A percentile compares a stretch with the other conserved stretches of the same genome.
Evolutionary conservation across 2,888 invertebrate species (phyloP).

Genomic region (Agonopterix heracliana): DNA sequence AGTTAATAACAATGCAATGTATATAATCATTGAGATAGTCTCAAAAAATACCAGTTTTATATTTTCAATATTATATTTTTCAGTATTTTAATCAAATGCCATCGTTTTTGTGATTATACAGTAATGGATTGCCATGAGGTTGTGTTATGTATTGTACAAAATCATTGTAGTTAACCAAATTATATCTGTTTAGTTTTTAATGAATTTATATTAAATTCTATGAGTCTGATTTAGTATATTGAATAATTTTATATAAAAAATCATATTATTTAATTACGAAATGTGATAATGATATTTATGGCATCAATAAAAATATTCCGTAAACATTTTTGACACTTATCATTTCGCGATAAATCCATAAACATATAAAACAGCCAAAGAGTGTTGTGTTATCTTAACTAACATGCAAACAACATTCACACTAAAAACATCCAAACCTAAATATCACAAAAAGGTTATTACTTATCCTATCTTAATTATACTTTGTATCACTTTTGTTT

Average conservation of each 20-base stretch:
- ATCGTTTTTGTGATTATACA: slow-evolving; percentile 44
- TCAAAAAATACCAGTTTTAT: not conserved
- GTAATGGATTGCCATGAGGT: slow-evolving; percentile 59
- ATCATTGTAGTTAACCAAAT: slow-evolving; percentile 64
- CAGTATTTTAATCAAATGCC: slow-evolving; percentile 34
- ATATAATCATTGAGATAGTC: too few species aligned
- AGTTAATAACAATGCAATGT: too few species aligned
- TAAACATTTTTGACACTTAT: not conserved
- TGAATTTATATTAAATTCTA: slow-evolving; percentile 70
- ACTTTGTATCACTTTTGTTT: too few species aligned
- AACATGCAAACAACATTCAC: not conserved
- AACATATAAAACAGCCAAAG: too few species aligned
- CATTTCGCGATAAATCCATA: too few species aligned
- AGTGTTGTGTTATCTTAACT: too few species aligned
- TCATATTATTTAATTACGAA: slow-evolving; percentile 52
- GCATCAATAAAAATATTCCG: slow-evolving; percentile 12
- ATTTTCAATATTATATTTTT: not conserved
- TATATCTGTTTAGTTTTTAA: slow-evolving; percentile 17
- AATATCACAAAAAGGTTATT: not conserved
- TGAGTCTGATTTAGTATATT: slow-evolving; percentile 67
- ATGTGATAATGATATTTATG: slow-evolving; percentile 69
- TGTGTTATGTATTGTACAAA: slow-evolving; percentile 69
- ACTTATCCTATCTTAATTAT: not conserved
- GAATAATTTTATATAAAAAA: slow-evolving; percentile 52
- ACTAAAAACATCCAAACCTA: not conserved